Evolutionary conservation across 92 coral and sea anemone genomes (phyloP).

Genomic region (Bergia puertoricense): DNA sequence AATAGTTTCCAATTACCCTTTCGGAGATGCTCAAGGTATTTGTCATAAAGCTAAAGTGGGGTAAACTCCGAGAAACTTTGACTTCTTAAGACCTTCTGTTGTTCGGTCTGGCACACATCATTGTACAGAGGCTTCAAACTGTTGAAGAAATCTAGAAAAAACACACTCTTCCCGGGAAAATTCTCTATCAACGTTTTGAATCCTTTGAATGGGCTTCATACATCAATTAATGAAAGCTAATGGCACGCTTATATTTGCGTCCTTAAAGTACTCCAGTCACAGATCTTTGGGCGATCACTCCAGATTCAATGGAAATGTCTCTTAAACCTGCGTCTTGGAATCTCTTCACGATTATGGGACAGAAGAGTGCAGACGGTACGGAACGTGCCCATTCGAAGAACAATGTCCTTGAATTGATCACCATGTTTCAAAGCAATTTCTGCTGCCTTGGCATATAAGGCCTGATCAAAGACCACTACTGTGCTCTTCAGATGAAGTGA

Average conservation of each 20-base stretch:
- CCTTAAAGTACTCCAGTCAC: constrained; percentile 65
- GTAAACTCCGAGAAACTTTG: constrained; percentile 41
- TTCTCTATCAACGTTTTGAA: constrained; percentile 36
- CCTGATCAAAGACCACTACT: constrained; percentile 59
- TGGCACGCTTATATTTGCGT: background rate
- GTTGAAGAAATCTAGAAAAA: constrained; percentile 38
- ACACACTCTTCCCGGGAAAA: constrained; percentile 20
- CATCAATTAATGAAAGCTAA: background rate
- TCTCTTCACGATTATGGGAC: constrained; percentile 57
- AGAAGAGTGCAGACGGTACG: constrained; percentile 59
- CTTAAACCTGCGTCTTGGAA: constrained; percentile 72
- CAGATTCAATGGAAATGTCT: constrained; percentile 65
- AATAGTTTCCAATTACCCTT: background rate
- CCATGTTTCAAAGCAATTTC: constrained; percentile 51
- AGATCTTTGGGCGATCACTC: constrained; percentile 64
- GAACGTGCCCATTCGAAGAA: constrained; percentile 61
- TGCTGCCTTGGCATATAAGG: constrained; percentile 59
- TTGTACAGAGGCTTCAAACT: constrained; percentile 38
- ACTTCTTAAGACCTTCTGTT: constrained; percentile 43
- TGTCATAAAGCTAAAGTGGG: constrained; percentile 24
- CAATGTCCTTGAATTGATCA: constrained; percentile 49
- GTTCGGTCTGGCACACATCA: constrained; percentile 42
- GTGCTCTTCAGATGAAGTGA: constrained; percentile 38
- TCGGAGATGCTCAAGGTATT: constrained; percentile 45
- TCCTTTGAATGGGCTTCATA: background rate